phyloP scores from a whole-genome alignment of 2,888 invertebrate genomes.

The Lasioglossum marginatum region DNA sequence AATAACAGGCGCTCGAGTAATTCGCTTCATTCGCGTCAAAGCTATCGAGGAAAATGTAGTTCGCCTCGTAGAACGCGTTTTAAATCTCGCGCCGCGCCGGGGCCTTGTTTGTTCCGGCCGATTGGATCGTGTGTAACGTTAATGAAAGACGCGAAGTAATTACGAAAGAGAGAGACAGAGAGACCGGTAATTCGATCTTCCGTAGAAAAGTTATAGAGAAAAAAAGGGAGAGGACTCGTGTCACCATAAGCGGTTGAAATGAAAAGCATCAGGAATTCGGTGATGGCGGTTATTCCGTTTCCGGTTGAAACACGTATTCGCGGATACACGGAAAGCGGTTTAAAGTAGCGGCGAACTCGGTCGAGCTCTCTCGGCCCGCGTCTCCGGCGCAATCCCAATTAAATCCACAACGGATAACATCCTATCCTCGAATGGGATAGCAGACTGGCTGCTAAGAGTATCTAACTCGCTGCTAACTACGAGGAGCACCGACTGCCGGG shows the following conservation, averaged over 20 bases:
- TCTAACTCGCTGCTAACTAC: conserved; percentile 34
- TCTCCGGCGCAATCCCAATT: conserved; percentile 54
- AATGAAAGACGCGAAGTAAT: not conserved
- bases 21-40: not conserved
- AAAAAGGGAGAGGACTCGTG: not conserved
- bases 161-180: not conserved
- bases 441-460: conserved; percentile 35
- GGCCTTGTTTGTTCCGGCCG: not conserved
- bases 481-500: conserved; percentile 17
- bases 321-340: conserved; percentile 15
- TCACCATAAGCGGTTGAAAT: not conserved
- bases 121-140: not conserved
- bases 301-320: not conserved
- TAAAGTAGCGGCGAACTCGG: conserved; percentile 32
- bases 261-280: not conserved
- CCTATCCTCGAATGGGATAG: conserved; percentile 25
- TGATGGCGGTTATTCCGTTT: not conserved
- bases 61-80: not conserved
- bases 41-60: not conserved
- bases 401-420: conserved; percentile 58
- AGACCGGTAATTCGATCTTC: not conserved
- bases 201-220: not conserved
- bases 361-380: conserved; percentile 13
- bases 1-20: not conserved
- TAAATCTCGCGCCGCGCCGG: not conserved